Evolutionary conservation across 2,113 vertebrate species (phyloP), one percentile per base, ranked within the genome.

Genomic region (human (Homo sapiens)): DNA sequence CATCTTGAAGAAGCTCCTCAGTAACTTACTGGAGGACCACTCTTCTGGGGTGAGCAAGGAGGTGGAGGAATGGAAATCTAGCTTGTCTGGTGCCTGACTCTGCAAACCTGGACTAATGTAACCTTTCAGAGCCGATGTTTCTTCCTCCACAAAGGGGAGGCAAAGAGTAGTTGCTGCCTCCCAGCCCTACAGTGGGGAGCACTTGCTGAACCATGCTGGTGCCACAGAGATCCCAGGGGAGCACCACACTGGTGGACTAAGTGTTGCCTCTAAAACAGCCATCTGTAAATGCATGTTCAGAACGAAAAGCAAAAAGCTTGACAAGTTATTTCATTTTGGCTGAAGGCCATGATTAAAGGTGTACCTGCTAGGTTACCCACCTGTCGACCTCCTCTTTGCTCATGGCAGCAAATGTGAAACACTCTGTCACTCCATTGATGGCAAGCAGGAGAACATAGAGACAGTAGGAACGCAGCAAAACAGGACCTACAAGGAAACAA

Each of bases 381-480:
- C 99, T 99, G 99, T 99, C 99, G 5, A 99, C 99, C 90, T 99
- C 99, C 84, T 99, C 98, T 97, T 99, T 99, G 98, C 99, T 99
- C 99, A 99, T 99, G 86, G 99, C 99, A 97, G 99, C 99, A 98
- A 99, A 99, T 0, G 99, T 99, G 96, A 99, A 99, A 96, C 99
- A 99, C 97, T 99, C 99, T 0, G 99, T 99, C 61, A 99, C 98
- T 57, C 99, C 99, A 64, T 99, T 99, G 84, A 99, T 92, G 95
- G 99, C 99, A 85, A 99, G 99, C 80, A 99, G 99, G 11, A 99
- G 98, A 78, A 99, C 99, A 48, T 99, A 99, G 45, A 99, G 90
- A 3, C 99, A 99, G 93, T 99, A 99, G 97, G 98, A 99, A 45
- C 99, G 98, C 88, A 99, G 98, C 80, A 99, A 98, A 94, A 97